phyloP scores from a whole-genome alignment of 2,888 invertebrate species.

The Plebejus anna region DNA sequence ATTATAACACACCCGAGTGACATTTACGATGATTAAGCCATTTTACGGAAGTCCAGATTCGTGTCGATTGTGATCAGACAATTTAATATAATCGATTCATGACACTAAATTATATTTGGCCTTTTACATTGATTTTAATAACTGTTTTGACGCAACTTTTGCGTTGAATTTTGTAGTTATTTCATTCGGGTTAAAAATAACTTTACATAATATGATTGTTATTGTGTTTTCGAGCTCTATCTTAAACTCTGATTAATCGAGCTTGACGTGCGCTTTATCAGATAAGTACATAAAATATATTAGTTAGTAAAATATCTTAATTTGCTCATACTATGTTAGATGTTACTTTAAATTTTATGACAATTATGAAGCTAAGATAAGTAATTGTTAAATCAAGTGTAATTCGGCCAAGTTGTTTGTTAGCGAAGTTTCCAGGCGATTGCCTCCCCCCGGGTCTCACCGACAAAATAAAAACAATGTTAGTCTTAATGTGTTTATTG shows the following conservation, averaged over 20 bases:
- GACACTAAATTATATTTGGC: not conserved
- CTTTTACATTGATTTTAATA: not conserved
- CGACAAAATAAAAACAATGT: conserved; percentile 67
- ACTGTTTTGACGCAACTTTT: conserved; percentile 2
- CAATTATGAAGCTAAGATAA: not conserved
- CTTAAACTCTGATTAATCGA: not conserved
- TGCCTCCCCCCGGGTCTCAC: conserved; percentile 52
- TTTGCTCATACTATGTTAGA: not conserved
- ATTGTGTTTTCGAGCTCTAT: not conserved
- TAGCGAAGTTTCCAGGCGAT: conserved; percentile 52
- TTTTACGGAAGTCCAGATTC: conserved; percentile 21
- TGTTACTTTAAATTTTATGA: not conserved
- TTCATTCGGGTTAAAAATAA: not conserved
- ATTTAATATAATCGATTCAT: conserved; percentile 18
- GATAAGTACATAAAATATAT: not conserved
- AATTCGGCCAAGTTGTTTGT: not conserved
- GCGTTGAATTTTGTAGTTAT: not conserved
- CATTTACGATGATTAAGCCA: conserved; percentile 20
- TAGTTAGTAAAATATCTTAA: not conserved
- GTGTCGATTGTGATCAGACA: conserved; percentile 7
- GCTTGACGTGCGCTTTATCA: not conserved
- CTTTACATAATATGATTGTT: not conserved
- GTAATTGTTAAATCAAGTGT: not conserved
- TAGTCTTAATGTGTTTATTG: conserved; percentile 77
- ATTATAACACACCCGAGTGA: conserved; percentile 9